phyloP scores from a whole-genome alignment of 2,113 vertebrate genomes.

The Orcinus orca region DNA sequence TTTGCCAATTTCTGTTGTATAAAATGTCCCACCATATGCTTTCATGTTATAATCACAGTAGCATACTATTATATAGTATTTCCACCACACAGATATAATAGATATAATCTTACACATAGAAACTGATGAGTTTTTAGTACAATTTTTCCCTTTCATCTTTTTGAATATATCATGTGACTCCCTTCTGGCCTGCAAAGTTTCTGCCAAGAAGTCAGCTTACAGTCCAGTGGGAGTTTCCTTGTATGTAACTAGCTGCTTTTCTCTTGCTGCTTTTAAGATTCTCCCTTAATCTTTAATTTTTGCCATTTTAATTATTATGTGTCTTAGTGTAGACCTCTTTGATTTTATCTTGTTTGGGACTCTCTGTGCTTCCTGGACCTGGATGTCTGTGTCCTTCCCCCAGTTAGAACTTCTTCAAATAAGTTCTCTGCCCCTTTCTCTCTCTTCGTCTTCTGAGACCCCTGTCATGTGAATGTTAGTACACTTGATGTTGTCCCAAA shows the following conservation, averaged over 20 bases:
- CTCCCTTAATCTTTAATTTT: background rate
- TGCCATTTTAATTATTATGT: background rate
- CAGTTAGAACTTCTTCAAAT: background rate
- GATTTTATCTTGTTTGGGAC: background rate
- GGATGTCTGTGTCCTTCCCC: background rate
- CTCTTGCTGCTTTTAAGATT: background rate
- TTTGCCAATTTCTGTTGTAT: background rate
- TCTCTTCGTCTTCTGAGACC: background rate
- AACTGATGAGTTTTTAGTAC: background rate
- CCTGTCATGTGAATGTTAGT: background rate
- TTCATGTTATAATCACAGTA: background rate
- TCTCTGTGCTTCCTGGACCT: background rate
- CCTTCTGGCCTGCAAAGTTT: background rate
- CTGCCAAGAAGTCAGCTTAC: background rate
- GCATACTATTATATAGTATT: background rate
- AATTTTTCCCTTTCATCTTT: background rate
- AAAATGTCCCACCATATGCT: background rate
- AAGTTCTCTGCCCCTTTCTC: background rate
- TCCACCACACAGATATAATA: background rate
- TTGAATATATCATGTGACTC: background rate
- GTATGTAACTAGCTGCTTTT: background rate
- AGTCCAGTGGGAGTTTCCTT: background rate
- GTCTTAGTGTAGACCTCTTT: background rate
- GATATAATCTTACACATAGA: background rate
- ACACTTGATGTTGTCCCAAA: background rate